A percentile compares a stretch with the other conserved stretches of the same genome.
Evolutionary conservation across 2,888 invertebrate genomes (phyloP).

Genomic region (Harpagoxenus sublaevis): DNA sequence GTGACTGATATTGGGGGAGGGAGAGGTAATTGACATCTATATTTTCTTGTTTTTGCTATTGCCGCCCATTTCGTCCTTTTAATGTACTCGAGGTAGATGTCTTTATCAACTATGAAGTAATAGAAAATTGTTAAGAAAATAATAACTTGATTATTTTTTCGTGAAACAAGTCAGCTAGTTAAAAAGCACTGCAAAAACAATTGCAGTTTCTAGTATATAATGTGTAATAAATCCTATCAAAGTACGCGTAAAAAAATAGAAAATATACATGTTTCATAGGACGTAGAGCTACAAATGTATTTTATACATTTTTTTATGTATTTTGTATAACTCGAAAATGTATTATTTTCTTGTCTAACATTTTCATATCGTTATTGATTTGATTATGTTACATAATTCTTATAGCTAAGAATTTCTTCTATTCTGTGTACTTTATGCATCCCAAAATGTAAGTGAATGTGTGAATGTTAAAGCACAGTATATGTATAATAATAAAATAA

Average conservation of each 20-base stretch:
- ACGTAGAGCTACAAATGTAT: background rate
- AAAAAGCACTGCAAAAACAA: conserved; percentile 11
- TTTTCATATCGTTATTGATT: background rate
- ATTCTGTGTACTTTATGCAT: background rate
- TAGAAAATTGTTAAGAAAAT: conserved; percentile 66
- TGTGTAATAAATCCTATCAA: background rate
- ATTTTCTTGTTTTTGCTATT: conserved; percentile 80
- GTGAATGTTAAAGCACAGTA: background rate
- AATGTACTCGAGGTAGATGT: conserved; percentile 81
- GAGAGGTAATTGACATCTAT: conserved; percentile 77
- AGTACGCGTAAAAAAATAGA: background rate
- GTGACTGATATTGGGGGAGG: conserved; percentile 65
- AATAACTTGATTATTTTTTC: conserved; percentile 29
- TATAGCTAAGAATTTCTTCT: background rate
- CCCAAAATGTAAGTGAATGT: background rate
- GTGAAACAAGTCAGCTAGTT: background rate
- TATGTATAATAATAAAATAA: background rate
- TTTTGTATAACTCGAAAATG: background rate
- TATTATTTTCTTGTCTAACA: background rate
- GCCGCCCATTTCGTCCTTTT: conserved; percentile 83
- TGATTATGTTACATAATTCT: background rate
- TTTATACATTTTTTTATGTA: background rate
- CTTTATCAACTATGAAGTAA: conserved; percentile 82
- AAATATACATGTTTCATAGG: background rate
- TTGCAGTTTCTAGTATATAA: background rate